phyloP scores from a whole-genome alignment of 2,888 invertebrate species.

The Drosophila borealis region DNA sequence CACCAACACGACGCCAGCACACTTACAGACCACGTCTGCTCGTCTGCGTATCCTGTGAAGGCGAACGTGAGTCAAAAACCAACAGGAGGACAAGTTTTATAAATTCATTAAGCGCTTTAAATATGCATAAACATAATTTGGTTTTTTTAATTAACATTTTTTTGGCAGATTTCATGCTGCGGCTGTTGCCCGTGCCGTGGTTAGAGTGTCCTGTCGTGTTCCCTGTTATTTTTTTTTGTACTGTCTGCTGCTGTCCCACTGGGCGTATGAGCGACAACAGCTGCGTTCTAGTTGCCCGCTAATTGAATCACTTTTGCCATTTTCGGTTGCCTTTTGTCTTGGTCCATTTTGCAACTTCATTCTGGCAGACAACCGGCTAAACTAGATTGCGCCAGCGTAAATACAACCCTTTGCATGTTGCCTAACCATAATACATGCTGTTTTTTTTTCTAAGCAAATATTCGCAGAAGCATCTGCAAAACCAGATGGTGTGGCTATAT shows the following conservation, averaged over 20 bases:
- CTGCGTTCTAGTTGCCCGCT: conserved; percentile 23
- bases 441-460: too few relatives aligned
- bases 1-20: neutral
- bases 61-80: conserved; percentile 14
- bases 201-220: neutral
- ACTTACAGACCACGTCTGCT: neutral
- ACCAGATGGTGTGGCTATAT: too few relatives aligned
- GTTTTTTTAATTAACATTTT: conserved; percentile 49
- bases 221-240: neutral
- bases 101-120: conserved; percentile 60
- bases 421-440: too few relatives aligned
- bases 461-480: too few relatives aligned
- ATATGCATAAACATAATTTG: conserved; percentile 67
- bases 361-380: conserved; percentile 28
- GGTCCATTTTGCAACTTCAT: conserved; percentile 34
- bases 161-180: conserved; percentile 13
- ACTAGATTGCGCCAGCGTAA: conserved; percentile 7
- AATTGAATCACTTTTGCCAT: conserved; percentile 50
- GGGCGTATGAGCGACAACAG: conserved; percentile 33
- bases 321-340: conserved; percentile 24
- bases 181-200: conserved; percentile 7
- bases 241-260: conserved; percentile 3
- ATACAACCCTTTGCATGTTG: neutral
- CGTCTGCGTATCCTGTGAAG: conserved; percentile 16
- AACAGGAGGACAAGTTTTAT: conserved; percentile 28